Evolutionary conservation across 92 coral and sea anemone genomes (phyloP).

Genomic region (Palythoa grandiflora): DNA sequence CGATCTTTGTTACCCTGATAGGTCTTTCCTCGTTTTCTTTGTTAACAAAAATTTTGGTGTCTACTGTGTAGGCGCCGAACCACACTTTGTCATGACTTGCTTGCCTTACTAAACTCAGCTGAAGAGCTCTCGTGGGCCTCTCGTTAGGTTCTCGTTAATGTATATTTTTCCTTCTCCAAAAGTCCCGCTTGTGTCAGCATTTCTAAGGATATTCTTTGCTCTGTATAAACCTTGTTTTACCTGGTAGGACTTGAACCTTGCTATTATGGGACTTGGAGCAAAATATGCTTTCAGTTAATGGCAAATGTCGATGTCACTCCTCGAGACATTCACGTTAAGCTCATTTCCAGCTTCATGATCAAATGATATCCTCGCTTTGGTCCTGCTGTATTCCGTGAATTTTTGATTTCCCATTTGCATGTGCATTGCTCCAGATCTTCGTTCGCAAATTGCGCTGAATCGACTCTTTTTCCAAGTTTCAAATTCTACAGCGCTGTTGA

Average conservation of each 20-base stretch:
- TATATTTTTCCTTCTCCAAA: background rate
- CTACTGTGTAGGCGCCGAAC: background rate
- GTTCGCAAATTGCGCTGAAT: background rate
- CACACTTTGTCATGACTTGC: background rate
- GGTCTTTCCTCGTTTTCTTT: background rate
- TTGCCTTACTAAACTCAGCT: background rate
- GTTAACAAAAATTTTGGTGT: conserved; percentile 1
- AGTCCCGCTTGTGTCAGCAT: conserved; percentile 1
- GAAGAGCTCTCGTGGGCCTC: background rate
- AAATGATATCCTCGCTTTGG: background rate
- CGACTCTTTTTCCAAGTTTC: too few species aligned
- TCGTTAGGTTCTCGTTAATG: background rate
- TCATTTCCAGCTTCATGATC: background rate
- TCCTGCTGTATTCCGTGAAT: background rate
- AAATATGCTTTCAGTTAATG: background rate
- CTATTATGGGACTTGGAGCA: background rate
- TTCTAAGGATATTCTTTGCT: background rate
- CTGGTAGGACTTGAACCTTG: conserved; percentile 3
- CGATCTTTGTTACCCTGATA: too few species aligned
- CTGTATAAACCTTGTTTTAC: background rate
- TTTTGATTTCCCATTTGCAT: background rate
- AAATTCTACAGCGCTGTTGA: too few species aligned
- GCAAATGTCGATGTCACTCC: background rate
- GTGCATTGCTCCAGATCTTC: conserved; percentile 5
- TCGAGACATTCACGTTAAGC: background rate